Evolutionary conservation across 2,797 vertebrate species (phyloP).

Genomic region (Tangara arthus): DNA sequence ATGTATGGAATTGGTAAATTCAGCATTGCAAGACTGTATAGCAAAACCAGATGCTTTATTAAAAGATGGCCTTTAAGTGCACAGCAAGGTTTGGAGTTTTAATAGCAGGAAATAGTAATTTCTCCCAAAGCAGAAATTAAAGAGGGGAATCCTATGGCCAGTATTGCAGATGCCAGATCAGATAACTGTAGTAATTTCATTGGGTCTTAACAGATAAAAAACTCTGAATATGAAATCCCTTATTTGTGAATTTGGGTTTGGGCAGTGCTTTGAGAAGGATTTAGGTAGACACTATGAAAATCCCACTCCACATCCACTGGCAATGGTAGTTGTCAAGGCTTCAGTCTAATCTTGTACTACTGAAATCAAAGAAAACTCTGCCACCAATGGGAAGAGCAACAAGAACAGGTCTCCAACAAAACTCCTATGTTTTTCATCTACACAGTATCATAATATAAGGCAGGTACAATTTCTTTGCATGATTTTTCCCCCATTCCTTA

Average conservation of each 20-base stretch:
- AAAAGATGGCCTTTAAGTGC: background rate
- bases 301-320: background rate
- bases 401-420: background rate
- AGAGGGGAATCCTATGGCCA: background rate
- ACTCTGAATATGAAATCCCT: background rate
- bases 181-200: background rate
- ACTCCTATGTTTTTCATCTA: background rate
- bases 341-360: background rate
- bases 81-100: background rate
- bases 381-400: background rate
- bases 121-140: background rate
- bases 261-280: background rate
- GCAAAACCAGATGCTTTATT: background rate
- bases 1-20: constrained; percentile 1
- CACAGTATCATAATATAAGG: background rate
- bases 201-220: background rate
- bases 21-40: background rate
- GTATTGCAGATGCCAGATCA: background rate
- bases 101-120: background rate
- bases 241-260: background rate
- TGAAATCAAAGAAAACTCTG: background rate
- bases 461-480: background rate
- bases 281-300: background rate
- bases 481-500: background rate
- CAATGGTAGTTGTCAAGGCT: background rate